A percentile compares a stretch with the other conserved stretches of the same genome.
These are phyloP conservation scores for Pachyramphus minor DNA, from an alignment of 2,113 vertebrate species.

Conservation along the genomic window DNA sequence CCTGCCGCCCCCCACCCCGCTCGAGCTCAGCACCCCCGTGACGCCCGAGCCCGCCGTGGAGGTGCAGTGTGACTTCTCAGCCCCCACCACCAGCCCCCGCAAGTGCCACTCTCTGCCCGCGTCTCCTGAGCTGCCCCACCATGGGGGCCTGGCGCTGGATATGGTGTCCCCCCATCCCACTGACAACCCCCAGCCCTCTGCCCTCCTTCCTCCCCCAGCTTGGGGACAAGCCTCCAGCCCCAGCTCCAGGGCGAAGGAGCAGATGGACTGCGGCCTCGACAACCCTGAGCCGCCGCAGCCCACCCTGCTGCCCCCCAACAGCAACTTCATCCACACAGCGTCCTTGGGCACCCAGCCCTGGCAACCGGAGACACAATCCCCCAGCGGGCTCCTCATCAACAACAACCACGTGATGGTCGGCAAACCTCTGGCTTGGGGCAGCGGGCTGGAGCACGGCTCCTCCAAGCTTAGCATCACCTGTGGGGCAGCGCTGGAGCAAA, in stretches of 20 bases:
- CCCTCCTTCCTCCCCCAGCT: neutral
- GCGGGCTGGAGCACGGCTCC: slow-evolving; percentile 57
- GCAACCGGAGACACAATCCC: slow-evolving; percentile 67
- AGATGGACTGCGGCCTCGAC: slow-evolving; percentile 81
- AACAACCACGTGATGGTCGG: slow-evolving; percentile 75
- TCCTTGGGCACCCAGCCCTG: slow-evolving; percentile 69
- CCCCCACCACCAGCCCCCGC: slow-evolving; percentile 49
- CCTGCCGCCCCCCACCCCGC: slow-evolving; percentile 73
- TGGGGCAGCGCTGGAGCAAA: neutral
- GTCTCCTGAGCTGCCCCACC: slow-evolving; percentile 81
- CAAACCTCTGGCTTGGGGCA: slow-evolving; percentile 76
- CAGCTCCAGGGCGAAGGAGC: slow-evolving; percentile 57
- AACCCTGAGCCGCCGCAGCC: slow-evolving; percentile 32
- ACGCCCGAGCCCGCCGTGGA: slow-evolving; percentile 57
- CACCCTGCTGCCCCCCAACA: neutral
- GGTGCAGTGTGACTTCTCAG: slow-evolving; percentile 44
- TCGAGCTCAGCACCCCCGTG: slow-evolving; percentile 57
- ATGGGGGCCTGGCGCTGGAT: slow-evolving; percentile 21
- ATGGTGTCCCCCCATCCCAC: neutral
- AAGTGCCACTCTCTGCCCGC: slow-evolving; percentile 86
- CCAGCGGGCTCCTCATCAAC: slow-evolving; percentile 72
- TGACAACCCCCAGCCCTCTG: rapidly evolving
- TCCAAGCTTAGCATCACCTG: slow-evolving; percentile 64
- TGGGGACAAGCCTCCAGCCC: neutral
- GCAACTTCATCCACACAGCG: slow-evolving; percentile 65